Evolutionary conservation across 2,888 invertebrate genomes (phyloP).

Genomic region (Furcula furcula): DNA sequence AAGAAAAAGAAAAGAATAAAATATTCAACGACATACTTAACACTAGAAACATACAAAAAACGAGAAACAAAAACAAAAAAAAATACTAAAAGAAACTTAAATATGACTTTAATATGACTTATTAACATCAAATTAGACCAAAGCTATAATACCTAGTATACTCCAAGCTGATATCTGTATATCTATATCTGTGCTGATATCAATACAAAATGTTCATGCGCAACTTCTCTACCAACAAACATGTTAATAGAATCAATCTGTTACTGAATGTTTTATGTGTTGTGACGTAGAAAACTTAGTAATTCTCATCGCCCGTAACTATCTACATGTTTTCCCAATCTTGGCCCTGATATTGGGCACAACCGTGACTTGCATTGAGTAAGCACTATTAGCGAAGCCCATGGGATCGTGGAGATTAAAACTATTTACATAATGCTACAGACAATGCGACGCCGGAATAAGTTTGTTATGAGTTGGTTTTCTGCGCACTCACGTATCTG

Average conservation of each 20-base stretch:
- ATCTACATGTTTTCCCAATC: constrained; percentile 72
- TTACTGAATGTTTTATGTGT: constrained; percentile 12
- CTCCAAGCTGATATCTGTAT: no score
- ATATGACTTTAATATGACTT: no score
- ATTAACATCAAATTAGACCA: no score
- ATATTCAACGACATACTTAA: no score
- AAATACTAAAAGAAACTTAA: no score
- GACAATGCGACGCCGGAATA: constrained; percentile 56
- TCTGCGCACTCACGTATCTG: constrained; percentile 27
- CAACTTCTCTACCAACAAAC: no score
- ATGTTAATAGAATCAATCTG: constrained; percentile 29
- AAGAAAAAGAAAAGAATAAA: no score
- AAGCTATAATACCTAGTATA: no score
- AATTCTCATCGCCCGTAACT: constrained; percentile 26
- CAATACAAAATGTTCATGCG: no score
- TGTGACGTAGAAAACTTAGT: constrained; percentile 18
- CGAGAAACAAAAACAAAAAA: no score
- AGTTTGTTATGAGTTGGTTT: constrained; percentile 33
- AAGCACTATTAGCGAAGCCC: constrained; percentile 43
- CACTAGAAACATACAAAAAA: no score
- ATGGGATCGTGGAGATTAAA: constrained; percentile 52
- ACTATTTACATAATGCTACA: constrained; percentile 60
- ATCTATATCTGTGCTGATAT: no score
- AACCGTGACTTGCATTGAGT: constrained; percentile 70
- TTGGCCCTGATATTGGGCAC: constrained; percentile 57